Percentiles rank a stretch among this genome's conserved stretches.
These are phyloP conservation scores for Zoanthus solanderi DNA, from an alignment of 92 coral and sea anemone genomes.

Conservation along the genomic window DNA sequence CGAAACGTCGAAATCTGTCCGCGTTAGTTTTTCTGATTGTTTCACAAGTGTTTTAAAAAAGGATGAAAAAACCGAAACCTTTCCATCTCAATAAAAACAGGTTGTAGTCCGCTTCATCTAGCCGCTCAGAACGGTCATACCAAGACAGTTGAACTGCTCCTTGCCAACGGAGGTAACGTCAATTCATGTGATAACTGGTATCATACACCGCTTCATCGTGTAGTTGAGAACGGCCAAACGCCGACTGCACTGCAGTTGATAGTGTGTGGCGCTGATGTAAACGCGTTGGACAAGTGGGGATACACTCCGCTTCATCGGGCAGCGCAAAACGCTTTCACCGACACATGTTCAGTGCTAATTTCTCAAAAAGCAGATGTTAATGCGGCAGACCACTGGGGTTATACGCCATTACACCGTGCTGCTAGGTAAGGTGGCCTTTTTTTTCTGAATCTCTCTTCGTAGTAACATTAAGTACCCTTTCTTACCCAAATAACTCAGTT, in stretches of 20 bases:
- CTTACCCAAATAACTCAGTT: no score
- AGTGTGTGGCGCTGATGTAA: constrained; percentile 53
- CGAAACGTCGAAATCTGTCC: no score
- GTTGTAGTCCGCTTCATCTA: constrained; percentile 73
- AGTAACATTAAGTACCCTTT: no score
- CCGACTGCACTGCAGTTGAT: constrained; percentile 56
- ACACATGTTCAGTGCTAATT: constrained; percentile 57
- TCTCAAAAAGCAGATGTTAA: constrained; percentile 62
- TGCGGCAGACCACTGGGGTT: constrained; percentile 62
- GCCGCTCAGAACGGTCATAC: constrained; percentile 82
- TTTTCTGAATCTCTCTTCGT: no score
- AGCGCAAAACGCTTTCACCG: constrained; percentile 75
- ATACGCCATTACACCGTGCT: constrained; percentile 75
- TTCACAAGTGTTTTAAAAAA: no score
- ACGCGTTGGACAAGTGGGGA: constrained; percentile 77
- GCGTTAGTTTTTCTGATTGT: no score
- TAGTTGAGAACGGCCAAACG: constrained; percentile 76
- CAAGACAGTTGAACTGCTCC: constrained; percentile 65
- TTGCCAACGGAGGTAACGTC: constrained; percentile 67
- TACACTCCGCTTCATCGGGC: constrained; percentile 75
- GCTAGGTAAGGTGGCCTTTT: constrained; percentile 34
- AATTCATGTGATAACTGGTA: constrained; percentile 75
- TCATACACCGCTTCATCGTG: constrained; percentile 75
- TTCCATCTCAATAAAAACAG: not conserved
- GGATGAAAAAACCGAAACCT: not conserved